Conservation (phyloP, 2,888 invertebrate genomes). For the Drosophila pseudotakahashii region DNA sequence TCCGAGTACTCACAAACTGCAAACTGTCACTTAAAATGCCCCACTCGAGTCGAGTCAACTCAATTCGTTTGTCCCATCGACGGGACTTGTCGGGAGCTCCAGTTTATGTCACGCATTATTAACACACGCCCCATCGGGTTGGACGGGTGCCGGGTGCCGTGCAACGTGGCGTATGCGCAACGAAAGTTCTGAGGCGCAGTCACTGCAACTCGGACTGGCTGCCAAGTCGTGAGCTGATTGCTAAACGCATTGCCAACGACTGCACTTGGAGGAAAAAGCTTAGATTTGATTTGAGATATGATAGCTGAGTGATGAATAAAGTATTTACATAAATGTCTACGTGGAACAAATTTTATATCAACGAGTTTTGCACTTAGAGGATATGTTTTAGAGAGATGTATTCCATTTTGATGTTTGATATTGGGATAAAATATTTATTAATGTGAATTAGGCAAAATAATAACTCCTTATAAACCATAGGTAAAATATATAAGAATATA, state of each 20-base stretch:
- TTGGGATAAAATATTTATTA: too few species aligned
- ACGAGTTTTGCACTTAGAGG: not conserved
- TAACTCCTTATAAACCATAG: too few species aligned
- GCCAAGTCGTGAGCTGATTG: slow-evolving; percentile 73
- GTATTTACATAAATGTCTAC: not conserved
- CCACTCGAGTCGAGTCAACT: slow-evolving; percentile 61
- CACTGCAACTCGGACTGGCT: slow-evolving; percentile 42
- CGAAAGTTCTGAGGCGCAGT: slow-evolving; percentile 37
- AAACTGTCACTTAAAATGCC: slow-evolving; percentile 72
- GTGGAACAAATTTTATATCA: not conserved
- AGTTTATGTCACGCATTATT: slow-evolving; percentile 78
- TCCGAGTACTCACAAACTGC: slow-evolving; percentile 17
- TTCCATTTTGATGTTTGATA: too few species aligned
- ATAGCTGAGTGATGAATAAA: not conserved
- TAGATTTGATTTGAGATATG: not conserved
- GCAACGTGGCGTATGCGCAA: slow-evolving; percentile 73
- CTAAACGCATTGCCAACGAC: slow-evolving; percentile 63
- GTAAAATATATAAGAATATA: too few species aligned
- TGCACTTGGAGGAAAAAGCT: slow-evolving; percentile 6
- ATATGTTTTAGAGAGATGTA: not conserved
- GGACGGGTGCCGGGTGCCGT: slow-evolving; percentile 35
- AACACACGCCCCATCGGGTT: slow-evolving; percentile 63
- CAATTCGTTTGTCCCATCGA: slow-evolving; percentile 74
- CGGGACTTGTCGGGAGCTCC: slow-evolving; percentile 51
- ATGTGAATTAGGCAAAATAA: too few species aligned